Conservation (phyloP, 2,888 invertebrate species). For the Teleogryllus oceanicus region DNA sequence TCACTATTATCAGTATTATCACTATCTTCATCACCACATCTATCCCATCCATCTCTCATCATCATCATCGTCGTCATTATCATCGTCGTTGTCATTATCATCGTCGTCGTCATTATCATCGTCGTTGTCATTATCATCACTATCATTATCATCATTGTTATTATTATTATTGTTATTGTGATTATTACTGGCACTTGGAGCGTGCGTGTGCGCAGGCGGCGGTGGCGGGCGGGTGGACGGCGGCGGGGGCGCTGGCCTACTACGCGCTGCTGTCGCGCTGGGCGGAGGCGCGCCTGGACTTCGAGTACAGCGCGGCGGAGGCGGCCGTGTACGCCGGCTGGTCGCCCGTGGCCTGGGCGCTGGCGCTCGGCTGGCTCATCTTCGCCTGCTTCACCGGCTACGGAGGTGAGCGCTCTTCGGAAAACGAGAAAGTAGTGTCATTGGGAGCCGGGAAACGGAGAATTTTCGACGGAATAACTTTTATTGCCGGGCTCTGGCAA, state of each 20-base stretch:
- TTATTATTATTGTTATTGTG: slow-evolving; percentile 21
- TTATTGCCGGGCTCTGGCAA: too few relatives aligned
- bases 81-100: too few relatives aligned
- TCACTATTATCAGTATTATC: too few relatives aligned
- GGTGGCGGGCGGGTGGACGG: slow-evolving; percentile 54
- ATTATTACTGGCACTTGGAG: too few relatives aligned
- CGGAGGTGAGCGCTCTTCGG: slow-evolving; percentile 47
- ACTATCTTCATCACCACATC: too few relatives aligned
- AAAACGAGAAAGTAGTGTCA: too few relatives aligned
- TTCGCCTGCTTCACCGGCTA: slow-evolving; percentile 58
- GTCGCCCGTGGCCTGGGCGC: slow-evolving; percentile 60
- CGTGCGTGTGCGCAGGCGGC: slow-evolving; percentile 19
- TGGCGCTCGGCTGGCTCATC: slow-evolving; percentile 62
- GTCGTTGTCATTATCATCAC: too few relatives aligned
- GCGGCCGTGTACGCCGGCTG: slow-evolving; percentile 64
- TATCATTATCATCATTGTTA: not conserved
- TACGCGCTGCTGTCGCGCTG: slow-evolving; percentile 61
- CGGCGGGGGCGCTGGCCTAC: slow-evolving; percentile 49
- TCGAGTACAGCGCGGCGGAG: slow-evolving; percentile 57
- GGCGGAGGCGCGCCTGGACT: slow-evolving; percentile 57
- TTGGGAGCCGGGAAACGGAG: too few relatives aligned
- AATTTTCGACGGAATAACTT: too few relatives aligned
- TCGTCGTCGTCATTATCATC: too few relatives aligned
- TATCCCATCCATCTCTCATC: too few relatives aligned
- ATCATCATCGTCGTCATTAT: too few relatives aligned